phyloP scores from a whole-genome alignment of 2,888 invertebrate genomes.

The Platerodrilus igneus region DNA sequence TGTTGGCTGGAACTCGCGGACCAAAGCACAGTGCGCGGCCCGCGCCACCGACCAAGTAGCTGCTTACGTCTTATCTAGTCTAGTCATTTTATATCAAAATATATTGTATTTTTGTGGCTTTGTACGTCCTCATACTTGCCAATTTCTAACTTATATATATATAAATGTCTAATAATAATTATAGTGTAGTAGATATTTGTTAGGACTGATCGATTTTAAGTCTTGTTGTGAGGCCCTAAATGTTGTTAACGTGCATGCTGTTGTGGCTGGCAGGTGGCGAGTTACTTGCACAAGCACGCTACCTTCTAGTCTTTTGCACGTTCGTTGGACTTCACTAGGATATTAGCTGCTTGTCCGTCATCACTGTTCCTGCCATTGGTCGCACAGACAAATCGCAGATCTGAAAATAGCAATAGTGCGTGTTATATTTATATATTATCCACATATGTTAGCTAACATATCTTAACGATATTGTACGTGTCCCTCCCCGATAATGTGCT shows the following conservation, averaged over 20 bases:
- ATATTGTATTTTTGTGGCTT: slow-evolving; percentile 45
- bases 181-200: slow-evolving; percentile 38
- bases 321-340: slow-evolving; percentile 21
- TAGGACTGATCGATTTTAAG: slow-evolving; percentile 46
- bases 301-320: slow-evolving; percentile 31
- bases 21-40: slow-evolving; percentile 44
- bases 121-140: slow-evolving; percentile 42
- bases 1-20: slow-evolving; percentile 49
- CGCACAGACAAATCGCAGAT: slow-evolving; percentile 41
- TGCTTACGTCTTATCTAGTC: slow-evolving; percentile 44
- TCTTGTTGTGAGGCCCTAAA: slow-evolving; percentile 46
- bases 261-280: slow-evolving; percentile 40
- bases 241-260: slow-evolving; percentile 37
- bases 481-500: slow-evolving; percentile 46
- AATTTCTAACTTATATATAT: slow-evolving; percentile 27
- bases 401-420: slow-evolving; percentile 48
- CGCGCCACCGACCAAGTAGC: slow-evolving; percentile 44
- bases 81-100: slow-evolving; percentile 49
- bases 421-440: slow-evolving; percentile 34
- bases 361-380: slow-evolving; percentile 49
- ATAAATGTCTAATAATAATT: slow-evolving; percentile 23
- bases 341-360: slow-evolving; percentile 49
- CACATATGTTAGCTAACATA: slow-evolving; percentile 39
- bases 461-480: slow-evolving; percentile 29
- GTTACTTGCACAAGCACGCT: not conserved